These are phyloP conservation scores for Porites cylindrica DNA, from an alignment of 92 coral and sea anemone genomes.

Conservation along the genomic window DNA sequence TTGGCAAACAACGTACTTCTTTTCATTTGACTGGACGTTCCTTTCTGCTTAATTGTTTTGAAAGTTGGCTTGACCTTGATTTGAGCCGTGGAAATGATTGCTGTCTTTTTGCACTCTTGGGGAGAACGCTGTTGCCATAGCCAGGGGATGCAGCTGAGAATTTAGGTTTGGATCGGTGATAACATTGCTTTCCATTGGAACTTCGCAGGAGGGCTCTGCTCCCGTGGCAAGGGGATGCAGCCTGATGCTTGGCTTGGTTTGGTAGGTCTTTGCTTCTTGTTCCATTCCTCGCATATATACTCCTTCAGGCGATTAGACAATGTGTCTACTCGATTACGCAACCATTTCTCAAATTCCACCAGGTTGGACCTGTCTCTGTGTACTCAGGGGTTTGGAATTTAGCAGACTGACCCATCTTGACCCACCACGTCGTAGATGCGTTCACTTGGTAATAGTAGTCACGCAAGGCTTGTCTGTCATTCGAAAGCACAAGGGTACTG, in stretches of 20 bases:
- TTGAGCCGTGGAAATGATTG: neutral
- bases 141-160: too few species aligned
- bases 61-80: neutral
- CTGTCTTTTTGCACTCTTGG: neutral
- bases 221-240: neutral
- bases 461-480: slow-evolving; percentile 16
- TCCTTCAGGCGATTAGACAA: slow-evolving; percentile 19
- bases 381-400: slow-evolving; percentile 23
- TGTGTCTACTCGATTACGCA: slow-evolving; percentile 16
- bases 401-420: slow-evolving; percentile 21
- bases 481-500: slow-evolving; percentile 10
- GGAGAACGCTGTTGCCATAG: neutral
- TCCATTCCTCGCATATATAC: slow-evolving; percentile 21
- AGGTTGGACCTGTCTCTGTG: neutral
- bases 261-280: neutral
- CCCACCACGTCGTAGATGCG: slow-evolving; percentile 20
- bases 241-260: neutral
- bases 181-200: neutral
- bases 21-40: neutral
- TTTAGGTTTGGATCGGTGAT: neutral
- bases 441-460: slow-evolving; percentile 31
- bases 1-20: slow-evolving; percentile 11
- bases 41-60: neutral
- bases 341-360: slow-evolving; percentile 3
- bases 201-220: neutral